phyloP scores from a whole-genome alignment of 2,797 vertebrate species.

The Sebastes goodei region DNA sequence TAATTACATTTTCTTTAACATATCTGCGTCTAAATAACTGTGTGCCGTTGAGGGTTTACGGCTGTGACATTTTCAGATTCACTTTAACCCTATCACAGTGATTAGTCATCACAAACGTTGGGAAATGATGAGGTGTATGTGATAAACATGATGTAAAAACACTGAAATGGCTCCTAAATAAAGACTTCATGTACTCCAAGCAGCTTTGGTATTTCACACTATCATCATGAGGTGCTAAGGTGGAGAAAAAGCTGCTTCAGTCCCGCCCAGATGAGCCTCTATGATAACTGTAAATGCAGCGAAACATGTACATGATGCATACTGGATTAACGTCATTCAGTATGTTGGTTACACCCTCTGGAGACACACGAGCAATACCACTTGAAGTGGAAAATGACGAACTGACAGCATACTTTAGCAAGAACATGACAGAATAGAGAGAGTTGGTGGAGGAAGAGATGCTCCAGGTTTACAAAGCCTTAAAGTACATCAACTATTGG shows the following conservation, averaged over 20 bases:
- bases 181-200: not conserved
- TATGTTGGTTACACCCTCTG: constrained; percentile 23
- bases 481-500: not conserved
- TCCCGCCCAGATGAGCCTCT: not conserved
- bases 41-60: not conserved
- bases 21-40: too few relatives aligned
- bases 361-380: not conserved
- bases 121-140: not conserved
- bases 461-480: not conserved
- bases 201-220: not conserved
- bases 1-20: too few relatives aligned
- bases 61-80: not conserved
- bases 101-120: not conserved
- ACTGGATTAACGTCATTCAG: not conserved
- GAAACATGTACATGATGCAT: not conserved
- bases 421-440: not conserved
- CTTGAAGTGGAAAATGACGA: constrained; percentile 34
- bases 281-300: not conserved
- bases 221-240: not conserved
- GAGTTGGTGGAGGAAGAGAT: not conserved
- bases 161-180: not conserved
- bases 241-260: not conserved
- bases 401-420: not conserved
- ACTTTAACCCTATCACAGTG: not conserved
- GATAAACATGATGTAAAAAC: not conserved